These are phyloP conservation scores for Charanyca ferruginea DNA, from an alignment of 2,888 invertebrate genomes.

Conservation along the genomic window DNA sequence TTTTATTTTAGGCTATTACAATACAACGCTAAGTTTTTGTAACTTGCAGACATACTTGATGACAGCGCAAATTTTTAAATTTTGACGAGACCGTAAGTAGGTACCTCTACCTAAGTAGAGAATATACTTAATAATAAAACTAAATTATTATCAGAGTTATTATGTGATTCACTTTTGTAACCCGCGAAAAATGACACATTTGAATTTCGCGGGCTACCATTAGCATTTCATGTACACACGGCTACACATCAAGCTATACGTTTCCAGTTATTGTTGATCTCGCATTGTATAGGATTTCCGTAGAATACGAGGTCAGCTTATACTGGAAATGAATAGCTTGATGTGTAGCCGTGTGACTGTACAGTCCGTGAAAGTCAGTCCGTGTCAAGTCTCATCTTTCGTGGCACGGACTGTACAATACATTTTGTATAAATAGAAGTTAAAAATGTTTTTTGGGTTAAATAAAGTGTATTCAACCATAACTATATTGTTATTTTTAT, in stretches of 20 bases:
- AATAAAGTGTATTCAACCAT: conserved; percentile 12
- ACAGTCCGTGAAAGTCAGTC: too few relatives aligned
- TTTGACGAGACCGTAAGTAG: conserved; percentile 20
- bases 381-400: too few relatives aligned
- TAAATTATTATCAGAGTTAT: conserved; percentile 41
- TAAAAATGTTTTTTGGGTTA: conserved; percentile 25
- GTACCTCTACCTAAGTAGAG: neutral
- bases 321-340: too few relatives aligned
- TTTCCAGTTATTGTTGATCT: too few relatives aligned
- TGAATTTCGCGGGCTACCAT: neutral
- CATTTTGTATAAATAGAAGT: conserved; percentile 47
- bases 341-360: too few relatives aligned
- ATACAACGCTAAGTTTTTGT: conserved; percentile 10
- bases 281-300: too few relatives aligned
- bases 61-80: conserved; percentile 1
- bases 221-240: conserved; percentile 20
- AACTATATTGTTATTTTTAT: conserved; percentile 10
- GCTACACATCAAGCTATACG: too few relatives aligned
- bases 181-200: neutral
- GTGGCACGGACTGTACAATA: too few relatives aligned
- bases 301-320: too few relatives aligned
- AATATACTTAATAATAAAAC: neutral
- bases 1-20: conserved; percentile 8
- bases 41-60: neutral
- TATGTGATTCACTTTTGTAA: neutral